Base-by-base conservation (phyloP, 2,113 vertebrate species). In the Nyctereutes procyonoides region DNA sequence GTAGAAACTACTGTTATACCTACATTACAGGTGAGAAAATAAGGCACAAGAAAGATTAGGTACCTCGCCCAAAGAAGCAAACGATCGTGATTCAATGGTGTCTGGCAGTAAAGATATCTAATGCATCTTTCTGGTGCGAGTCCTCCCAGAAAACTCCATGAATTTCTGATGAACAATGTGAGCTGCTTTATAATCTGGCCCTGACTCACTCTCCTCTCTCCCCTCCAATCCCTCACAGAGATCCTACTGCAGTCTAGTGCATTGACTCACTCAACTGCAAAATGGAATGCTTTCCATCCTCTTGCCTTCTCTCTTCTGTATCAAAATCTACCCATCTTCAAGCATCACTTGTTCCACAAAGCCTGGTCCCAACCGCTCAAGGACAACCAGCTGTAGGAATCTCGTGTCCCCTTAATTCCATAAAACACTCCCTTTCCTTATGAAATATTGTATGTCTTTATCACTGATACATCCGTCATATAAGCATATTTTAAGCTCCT, bases 211-310 rank as follows among this genome's bases (percentile, higher is more conserved):
- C 62, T 2, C 28, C 17, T 1, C 4, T 69, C 51, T 67, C 20
- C 65, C 4, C 20, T 67, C 74, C 19, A 43, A 24, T 48, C 24
- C 77, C 60, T 88, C 67, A 35, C 24, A 89, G 77, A 74, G n/a
- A 77, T 32, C n/a, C 51, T 73, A n/a, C 93, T 93, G 88, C 95
- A 91, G 82, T 86, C 58, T 71, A 93, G 90, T 62, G 53, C 63
- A 53, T 22, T 35, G 83, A 95, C 77, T 97, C 73, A 84, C n/a
- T 67, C 1, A 6, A 63, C 60, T 83, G 69, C 74, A 95, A 92
- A 88, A 67, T 16, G 62, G 5, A 17, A 38, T 12, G 20, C 55
- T 35, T 84, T 30, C 67, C 53, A 20, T 73, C 12, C 19, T 17
- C 8, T 17, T 8, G 3, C 15, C 80, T 58, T 71, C 71, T n/a